A percentile compares a stretch with the other conserved stretches of the same genome.
These are phyloP conservation scores for Platyura marginata DNA, from an alignment of 1,140 invertebrate species.

Conservation along the genomic window DNA sequence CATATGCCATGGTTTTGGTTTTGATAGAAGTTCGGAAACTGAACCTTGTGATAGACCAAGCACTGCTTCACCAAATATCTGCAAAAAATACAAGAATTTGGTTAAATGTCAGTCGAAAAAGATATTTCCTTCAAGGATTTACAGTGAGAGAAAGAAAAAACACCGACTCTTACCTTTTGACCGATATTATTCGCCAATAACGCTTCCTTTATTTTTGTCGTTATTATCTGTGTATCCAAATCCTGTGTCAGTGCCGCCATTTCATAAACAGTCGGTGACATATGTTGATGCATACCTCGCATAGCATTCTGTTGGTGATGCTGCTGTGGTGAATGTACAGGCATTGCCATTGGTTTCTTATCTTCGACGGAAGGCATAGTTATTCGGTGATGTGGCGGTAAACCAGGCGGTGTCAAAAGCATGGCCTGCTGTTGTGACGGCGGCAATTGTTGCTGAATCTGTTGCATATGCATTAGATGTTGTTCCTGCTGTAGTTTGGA, in stretches of 20 bases:
- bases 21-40: constrained; percentile 89
- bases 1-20: constrained; percentile 99
- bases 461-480: constrained; percentile 32
- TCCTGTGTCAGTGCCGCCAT: constrained; percentile 93
- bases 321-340: constrained; percentile 23
- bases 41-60: constrained; percentile 91
- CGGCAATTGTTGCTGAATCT: constrained; percentile 26
- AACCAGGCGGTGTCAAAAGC: constrained; percentile 38
- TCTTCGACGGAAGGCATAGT: constrained; percentile 32
- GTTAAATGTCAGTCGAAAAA: neutral
- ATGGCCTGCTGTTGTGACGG: constrained; percentile 37
- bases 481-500: constrained; percentile 51
- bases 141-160: constrained; percentile 25
- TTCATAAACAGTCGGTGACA: constrained; percentile 79
- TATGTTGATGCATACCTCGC: constrained; percentile 54
- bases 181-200: constrained; percentile 93
- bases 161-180: constrained; percentile 43
- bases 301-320: constrained; percentile 40
- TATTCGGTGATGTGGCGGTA: constrained; percentile 42
- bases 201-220: constrained; percentile 93
- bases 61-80: constrained; percentile 90
- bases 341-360: constrained; percentile 29
- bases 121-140: neutral
- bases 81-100: constrained; percentile 20
- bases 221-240: constrained; percentile 89